phyloP scores from a whole-genome alignment of 2,888 invertebrate species.

The Trimorus sp. region DNA sequence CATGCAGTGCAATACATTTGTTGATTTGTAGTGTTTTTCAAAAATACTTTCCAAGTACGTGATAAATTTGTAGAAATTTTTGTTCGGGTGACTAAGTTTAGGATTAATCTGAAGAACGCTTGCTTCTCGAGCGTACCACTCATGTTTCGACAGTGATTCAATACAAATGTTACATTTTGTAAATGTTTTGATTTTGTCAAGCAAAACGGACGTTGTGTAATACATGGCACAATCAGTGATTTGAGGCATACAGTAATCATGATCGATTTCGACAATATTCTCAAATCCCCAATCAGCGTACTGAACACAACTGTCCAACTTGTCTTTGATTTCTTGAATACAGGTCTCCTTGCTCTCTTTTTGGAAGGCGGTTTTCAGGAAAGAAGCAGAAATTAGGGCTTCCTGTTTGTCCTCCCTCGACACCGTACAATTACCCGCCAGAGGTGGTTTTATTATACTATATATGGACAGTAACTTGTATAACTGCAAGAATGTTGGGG shows the following conservation, averaged over 20 bases:
- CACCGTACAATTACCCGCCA: too few relatives aligned
- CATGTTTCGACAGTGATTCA: conserved; percentile 6
- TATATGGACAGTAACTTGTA: too few relatives aligned
- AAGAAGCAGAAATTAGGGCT: too few relatives aligned
- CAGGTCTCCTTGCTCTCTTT: too few relatives aligned
- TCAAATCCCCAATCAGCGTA: neutral
- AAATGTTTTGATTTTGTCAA: conserved; percentile 3
- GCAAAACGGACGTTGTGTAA: conserved; percentile 5
- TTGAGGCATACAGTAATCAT: conserved; percentile 9
- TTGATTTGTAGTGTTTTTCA: neutral
- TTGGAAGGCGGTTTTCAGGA: too few relatives aligned
- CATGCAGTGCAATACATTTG: neutral
- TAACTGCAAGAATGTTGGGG: too few relatives aligned
- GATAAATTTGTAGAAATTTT: conserved; percentile 4
- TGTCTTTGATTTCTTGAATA: neutral
- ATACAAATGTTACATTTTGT: neutral
- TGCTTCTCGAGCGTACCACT: neutral
- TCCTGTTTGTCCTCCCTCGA: too few relatives aligned
- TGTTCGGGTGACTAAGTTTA: neutral
- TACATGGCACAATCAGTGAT: conserved; percentile 4
- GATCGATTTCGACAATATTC: neutral
- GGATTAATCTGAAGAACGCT: neutral
- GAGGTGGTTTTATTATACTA: too few relatives aligned
- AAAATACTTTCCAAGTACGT: neutral
- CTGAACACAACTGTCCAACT: neutral